Conservation (phyloP, 2,113 vertebrate species). For the Campylomormyrus tamandua region DNA sequence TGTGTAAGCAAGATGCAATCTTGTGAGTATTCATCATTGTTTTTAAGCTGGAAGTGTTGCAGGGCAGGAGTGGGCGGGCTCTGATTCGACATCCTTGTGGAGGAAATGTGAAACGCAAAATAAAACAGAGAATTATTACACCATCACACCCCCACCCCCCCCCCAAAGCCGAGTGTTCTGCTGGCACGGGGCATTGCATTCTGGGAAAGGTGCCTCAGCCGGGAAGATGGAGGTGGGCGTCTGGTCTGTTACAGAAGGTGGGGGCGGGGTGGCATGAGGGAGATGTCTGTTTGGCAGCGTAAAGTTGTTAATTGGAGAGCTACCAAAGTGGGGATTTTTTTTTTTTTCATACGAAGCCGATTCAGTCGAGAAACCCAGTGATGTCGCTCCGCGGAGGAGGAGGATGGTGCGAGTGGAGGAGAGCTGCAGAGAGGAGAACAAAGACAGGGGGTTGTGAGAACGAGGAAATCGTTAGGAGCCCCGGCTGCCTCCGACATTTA, state of each 20-base stretch:
- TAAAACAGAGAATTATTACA: constrained; percentile 24
- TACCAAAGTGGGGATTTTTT: constrained; percentile 23
- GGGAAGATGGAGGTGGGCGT: constrained; percentile 30
- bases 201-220: constrained; percentile 24
- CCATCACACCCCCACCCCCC: not conserved
- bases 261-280: not conserved
- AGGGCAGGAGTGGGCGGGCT: not conserved
- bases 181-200: constrained; percentile 16
- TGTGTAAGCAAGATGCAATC: not conserved
- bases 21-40: constrained; percentile 3
- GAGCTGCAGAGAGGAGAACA: not conserved
- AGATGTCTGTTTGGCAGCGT: constrained; percentile 12
- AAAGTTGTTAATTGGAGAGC: constrained; percentile 37
- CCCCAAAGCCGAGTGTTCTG: not conserved
- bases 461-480: constrained; percentile 47
- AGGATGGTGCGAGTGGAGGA: not conserved
- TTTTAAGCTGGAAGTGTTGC: not conserved
- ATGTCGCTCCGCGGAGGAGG: constrained; percentile 39
- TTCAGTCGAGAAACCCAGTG: constrained; percentile 35
- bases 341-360: constrained; percentile 28
- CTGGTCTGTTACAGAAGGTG: constrained; percentile 18
- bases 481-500: constrained; percentile 58
- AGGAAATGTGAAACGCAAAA: constrained; percentile 26
- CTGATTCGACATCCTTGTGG: constrained; percentile 13
- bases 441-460: constrained; percentile 35